Conservation (phyloP, 2,113 vertebrate genomes). For the Pterocles orientalis region DNA sequence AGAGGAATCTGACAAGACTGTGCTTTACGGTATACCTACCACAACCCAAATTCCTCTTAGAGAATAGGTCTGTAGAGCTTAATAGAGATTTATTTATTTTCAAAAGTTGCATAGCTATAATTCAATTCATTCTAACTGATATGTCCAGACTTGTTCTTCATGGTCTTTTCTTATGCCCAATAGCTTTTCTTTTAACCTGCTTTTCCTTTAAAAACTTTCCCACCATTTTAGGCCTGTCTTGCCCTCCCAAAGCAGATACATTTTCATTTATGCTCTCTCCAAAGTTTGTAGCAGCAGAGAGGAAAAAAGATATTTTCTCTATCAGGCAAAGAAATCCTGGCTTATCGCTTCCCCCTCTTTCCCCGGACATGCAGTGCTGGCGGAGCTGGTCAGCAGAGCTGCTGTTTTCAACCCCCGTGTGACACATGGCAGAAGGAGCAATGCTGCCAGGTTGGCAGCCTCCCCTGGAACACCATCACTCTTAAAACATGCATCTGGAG, state of each 20-base stretch:
- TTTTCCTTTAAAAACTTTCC: neutral
- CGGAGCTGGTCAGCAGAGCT: neutral
- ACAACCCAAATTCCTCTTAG: neutral
- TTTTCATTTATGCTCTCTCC: neutral
- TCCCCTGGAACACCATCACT: neutral
- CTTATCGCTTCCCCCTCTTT: neutral
- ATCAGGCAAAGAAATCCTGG: neutral
- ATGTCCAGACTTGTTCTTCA: neutral
- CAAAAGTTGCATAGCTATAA: neutral
- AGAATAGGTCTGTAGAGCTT: neutral
- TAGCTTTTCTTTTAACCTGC: neutral
- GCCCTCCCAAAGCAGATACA: neutral
- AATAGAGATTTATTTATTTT: slow-evolving; percentile 21
- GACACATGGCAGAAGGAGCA: neutral
- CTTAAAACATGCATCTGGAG: neutral
- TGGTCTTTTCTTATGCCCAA: neutral
- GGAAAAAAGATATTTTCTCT: neutral
- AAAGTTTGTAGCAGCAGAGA: neutral
- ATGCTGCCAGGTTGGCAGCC: neutral
- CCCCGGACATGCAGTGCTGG: accelerated
- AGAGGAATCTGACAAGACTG: neutral
- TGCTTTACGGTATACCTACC: neutral
- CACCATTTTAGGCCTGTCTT: neutral
- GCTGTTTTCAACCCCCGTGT: neutral
- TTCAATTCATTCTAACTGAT: neutral